A percentile compares a stretch with the other conserved stretches of the same genome.
phyloP scores from a whole-genome alignment of 2,113 vertebrate species.

The Peromyscus polionotus region DNA sequence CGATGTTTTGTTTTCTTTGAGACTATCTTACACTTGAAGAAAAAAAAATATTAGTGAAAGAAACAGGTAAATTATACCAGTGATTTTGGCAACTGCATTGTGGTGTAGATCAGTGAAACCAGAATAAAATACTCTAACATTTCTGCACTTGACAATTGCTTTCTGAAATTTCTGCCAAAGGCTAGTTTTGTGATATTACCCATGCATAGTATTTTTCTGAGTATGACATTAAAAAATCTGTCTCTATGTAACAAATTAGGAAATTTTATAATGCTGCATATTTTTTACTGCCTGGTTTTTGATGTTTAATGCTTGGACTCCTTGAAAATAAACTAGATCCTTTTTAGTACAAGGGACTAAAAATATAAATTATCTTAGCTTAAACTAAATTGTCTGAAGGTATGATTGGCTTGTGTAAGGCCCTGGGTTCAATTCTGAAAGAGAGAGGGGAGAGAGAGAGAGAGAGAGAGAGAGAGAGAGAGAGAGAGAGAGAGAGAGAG shows the following conservation, averaged over 20 bases:
- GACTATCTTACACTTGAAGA: slow-evolving; percentile 3
- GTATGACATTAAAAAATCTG: slow-evolving; percentile 63
- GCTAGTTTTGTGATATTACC: slow-evolving; percentile 40
- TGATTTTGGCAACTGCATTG: slow-evolving; percentile 27
- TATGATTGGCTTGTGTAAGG: too few species aligned
- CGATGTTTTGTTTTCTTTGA: slow-evolving; percentile 54
- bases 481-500: background rate
- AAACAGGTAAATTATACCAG: slow-evolving; percentile 40
- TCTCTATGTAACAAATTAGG: slow-evolving; percentile 56
- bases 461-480: background rate
- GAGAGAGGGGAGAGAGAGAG: too few species aligned
- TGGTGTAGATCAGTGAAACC: slow-evolving; percentile 44
- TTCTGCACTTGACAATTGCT: slow-evolving; percentile 40
- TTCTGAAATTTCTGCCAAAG: slow-evolving; percentile 68
- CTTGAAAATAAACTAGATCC: slow-evolving; percentile 65
- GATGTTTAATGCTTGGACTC: slow-evolving; percentile 52
- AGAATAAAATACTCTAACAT: slow-evolving; percentile 58
- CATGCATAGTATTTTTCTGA: slow-evolving; percentile 62
- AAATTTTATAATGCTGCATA: slow-evolving; percentile 64
- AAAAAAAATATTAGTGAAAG: slow-evolving; percentile 11
- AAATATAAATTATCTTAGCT: slow-evolving; percentile 51
- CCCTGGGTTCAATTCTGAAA: background rate
- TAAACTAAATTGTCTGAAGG: background rate
- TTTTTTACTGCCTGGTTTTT: slow-evolving; percentile 58
- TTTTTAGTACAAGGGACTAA: slow-evolving; percentile 43